Evolutionary conservation across 2,888 invertebrate species (phyloP), one percentile per base, ranked within the genome.

Genomic region (Euplagia quadripunctaria): DNA sequence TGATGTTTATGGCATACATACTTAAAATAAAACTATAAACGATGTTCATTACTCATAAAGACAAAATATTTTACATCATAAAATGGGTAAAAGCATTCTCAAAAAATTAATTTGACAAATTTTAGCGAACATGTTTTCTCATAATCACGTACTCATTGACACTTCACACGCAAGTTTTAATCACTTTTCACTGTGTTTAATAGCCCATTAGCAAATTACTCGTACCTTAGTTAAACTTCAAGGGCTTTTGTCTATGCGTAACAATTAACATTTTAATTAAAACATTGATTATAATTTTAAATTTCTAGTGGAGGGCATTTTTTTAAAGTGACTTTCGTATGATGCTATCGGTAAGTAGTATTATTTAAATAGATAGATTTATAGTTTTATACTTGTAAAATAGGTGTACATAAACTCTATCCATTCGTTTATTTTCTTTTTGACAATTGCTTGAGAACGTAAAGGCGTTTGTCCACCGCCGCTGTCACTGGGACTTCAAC

Each of bases 181-280:
- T 85, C 86, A 87, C 85, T 85, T 84, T 82, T 82, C 82, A 84
- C 85, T 86, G 87, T 85, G 86, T 89, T 84, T 88, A 89, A 89
- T 89, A 86, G 87, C 81, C 87, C 86, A 87, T 88, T 86, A 90
- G 87, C 85, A 84, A 89, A 88, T 88, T 86, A 86, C 83, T 78
- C 80, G 77, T 76, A 76, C 71, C 76, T 79, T 77, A 80, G 72
- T 81, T 78, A 77, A 75, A 76, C 70, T 74, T 72, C 74, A 74
- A 84, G 83, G 79, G 78, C 82, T 80, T 82, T 86, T 85, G 85
- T 85, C 77, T 83, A 79, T 80, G 78, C 64, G 79, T 82, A 79
- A 86, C 82, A 84, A 86, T 88, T 86, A 85, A 83, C 82, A 82
- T 83, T 86, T 84, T 87, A 88, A 88, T 86, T 87, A 85, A 78